Base-by-base conservation (phyloP, 2,888 invertebrate species). In the Cephus sareptanus region DNA sequence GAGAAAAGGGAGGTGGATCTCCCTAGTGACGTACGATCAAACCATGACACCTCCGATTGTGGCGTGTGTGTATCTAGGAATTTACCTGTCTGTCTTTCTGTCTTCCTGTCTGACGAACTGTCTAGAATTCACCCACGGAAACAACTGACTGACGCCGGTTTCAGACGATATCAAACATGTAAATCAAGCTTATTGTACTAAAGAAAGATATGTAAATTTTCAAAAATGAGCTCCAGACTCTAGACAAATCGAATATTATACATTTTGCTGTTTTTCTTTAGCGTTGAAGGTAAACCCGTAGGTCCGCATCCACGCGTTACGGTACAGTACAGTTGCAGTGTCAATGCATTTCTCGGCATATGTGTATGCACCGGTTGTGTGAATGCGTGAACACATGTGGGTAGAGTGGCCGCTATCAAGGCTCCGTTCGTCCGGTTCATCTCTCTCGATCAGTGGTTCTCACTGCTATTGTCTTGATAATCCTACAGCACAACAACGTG, bases 311-410 rank as follows among this genome's bases (percentile, higher is more conserved):
- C 56, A 56, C 56, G 23, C 56, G 23, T 56, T 56, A 56, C 56
- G 56, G 9, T 23, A 56, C 9, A 23, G 56, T 56, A 56, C 9
- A 56, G 23, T 23, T 71, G 71, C 31, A 33, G 31, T 76, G 78
- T 81, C 76, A 79, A 76, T 77, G 79, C 83, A 80, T 80, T 77
- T 79, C 81, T 78, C 78, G 69, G 80, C 74, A 84, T 81, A 69
- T 81, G 80, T 74, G 80, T 79, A 23, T 79, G 23, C 33, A 23
- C 35, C 71, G 82, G 76, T 79, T 82, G 78, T 82, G 81, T 80
- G 81, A 83, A 82, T 79, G 81, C 80, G 85, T 83, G 83, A 85
- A 83, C 85, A 81, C 80, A 85, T 82, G 86, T 82, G 85, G 80
- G 82, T 81, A 83, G 83, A 84, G 82, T 81, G 80, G 82, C 83